phyloP scores from a whole-genome alignment of 2,888 invertebrate genomes.

The Machimus rusticus region DNA sequence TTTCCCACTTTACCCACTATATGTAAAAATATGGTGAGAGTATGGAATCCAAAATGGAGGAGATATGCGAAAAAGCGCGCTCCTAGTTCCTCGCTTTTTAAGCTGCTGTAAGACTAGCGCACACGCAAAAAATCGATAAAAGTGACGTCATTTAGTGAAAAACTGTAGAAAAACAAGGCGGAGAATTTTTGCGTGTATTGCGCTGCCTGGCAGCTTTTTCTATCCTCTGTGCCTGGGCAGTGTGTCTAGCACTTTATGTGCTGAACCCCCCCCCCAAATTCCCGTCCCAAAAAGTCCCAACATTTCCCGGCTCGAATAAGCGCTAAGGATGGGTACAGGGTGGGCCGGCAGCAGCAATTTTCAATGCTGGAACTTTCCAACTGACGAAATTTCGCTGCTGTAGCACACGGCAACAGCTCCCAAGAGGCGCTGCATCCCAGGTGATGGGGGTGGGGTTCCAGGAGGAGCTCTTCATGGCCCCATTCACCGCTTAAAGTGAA shows the following conservation, averaged over 20 bases:
- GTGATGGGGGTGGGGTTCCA: not conserved
- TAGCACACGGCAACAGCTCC: not conserved
- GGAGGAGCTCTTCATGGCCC: not conserved
- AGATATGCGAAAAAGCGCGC: slow-evolving; percentile 13
- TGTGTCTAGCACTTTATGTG: not conserved
- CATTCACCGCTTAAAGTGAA: slow-evolving; percentile 41
- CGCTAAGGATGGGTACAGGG: not conserved
- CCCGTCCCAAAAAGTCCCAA: not conserved
- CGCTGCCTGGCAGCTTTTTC: slow-evolving; percentile 25
- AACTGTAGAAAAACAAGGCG: slow-evolving; percentile 47
- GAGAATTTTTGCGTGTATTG: slow-evolving; percentile 44
- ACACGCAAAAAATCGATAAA: slow-evolving; percentile 48
- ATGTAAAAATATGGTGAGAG: slow-evolving; percentile 33
- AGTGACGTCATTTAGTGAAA: slow-evolving; percentile 45
- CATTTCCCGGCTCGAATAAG: not conserved
- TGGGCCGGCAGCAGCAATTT: not conserved
- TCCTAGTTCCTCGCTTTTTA: slow-evolving; percentile 35
- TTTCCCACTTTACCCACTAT: slow-evolving; percentile 12
- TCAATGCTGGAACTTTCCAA: slow-evolving; percentile 5
- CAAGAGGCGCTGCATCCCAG: not conserved
- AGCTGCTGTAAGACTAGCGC: slow-evolving; percentile 44
- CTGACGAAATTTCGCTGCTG: not conserved
- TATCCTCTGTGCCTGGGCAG: not conserved
- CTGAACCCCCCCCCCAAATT: not conserved
- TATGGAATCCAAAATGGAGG: slow-evolving; percentile 29